Base-by-base conservation (phyloP, 2,113 vertebrate genomes). In the Atractosteus spatula region DNA sequence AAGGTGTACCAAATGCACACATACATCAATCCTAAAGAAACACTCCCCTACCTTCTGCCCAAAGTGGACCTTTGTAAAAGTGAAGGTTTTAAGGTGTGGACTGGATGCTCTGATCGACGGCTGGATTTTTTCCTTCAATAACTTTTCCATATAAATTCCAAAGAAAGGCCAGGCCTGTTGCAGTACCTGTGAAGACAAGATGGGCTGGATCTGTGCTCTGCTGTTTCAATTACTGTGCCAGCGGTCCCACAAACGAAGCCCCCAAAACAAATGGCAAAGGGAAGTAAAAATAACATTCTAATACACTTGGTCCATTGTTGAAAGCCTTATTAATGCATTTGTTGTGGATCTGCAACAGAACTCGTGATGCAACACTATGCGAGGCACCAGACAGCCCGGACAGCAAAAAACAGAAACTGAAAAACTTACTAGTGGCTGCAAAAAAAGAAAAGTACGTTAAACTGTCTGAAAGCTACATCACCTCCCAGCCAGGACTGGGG, bases 101-200 rank as follows among this genome's bases (percentile, higher is more conserved):
- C 79, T 95, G 80, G 95, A 96, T n/a, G 82, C 77, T 80, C 94
- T 87, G 82, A 99, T 85, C 45, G 91, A 78, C 0, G 87, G 82
- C 75, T 99, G 94, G 29, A 99, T 87, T 41, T 88, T 94, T 71
- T 92, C 92, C 74, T 91, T 94, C 43, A 99, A 87, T 1, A 97
- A 82, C 76, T 93, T 97, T 68, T 99, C 97, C 95, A 98, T 93
- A 75, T 90, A 94, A 76, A 94, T 91, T 65, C 92, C 96, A 0
- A 99, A 92, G 82, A 95, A 99, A 0, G 97, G 97, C 97, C 97
- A 99, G 64, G 89, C 93, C 86, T 99, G 97, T 8, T 82, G 74
- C 80, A 99, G 81, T 72, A 98, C 85, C 97, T 99, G 74, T 41
- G 59, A 54, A 70, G 5, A 72, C 0, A 59, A 68, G 47, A 64